Base-by-base conservation (phyloP, 2,797 vertebrate species). In the Nyctalus aviator region DNA sequence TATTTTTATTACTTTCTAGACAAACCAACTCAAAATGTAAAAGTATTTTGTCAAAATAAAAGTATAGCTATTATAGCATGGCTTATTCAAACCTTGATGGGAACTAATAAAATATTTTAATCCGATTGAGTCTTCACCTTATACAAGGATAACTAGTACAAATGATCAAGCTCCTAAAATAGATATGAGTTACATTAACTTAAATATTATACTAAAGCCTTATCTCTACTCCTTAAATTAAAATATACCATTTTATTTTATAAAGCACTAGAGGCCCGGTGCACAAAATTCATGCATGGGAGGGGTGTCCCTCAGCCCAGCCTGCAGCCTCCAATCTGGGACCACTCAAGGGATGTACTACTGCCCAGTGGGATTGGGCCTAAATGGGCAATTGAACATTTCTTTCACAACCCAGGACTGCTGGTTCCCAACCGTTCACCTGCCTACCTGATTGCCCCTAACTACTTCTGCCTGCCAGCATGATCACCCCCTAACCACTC, bases 11-110 rank as follows among this genome's bases (percentile, higher is more conserved):
- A 27, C 76, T 78, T 62, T 90, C 55, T 92, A 75, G 37, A 82
- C n/a, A 81, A 85, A 73, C 30, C 21, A 91, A 48, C 44, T 46
- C 59, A 81, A 79, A 94, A 55, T 89, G 13, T 75, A 71, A 91
- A 87, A 66, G 9, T 17, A 79, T 57, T 88, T 88, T 88, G 75
- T 91, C 50, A 90, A 94, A 32, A 48, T 53, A 62, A 84, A 95
- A 90, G 2, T 59, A 85, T 84, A 93, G 13, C 23, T 90, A 14
- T 88, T 15, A 81, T 71, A 95, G 3, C 1, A 69, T 93, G 44
- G 23, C 5, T 88, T 83, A 75, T 72, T 94, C 11, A 77, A 69
- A 27, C n/a, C 20, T 91, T 88, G 7, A 94, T 84, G 17, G 21
- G 13, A 95, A 76, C 30, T 90, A 81, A 68, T 83, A 35, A 75